Evolutionary conservation across 2,113 vertebrate genomes (phyloP).

Genomic region (Numida meleagris): DNA sequence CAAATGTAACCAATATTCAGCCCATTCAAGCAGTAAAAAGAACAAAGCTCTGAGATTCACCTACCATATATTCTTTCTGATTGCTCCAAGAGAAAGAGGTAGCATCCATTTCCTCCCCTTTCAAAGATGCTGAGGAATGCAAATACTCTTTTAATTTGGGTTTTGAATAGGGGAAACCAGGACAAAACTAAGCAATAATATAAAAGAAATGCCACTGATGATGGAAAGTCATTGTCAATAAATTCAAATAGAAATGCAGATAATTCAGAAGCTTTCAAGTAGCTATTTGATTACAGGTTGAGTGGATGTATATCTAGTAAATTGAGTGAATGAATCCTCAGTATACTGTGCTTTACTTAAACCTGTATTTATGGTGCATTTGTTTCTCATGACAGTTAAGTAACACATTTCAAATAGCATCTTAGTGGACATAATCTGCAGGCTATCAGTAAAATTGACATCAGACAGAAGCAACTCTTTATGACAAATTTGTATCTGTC

Average conservation of each 20-base stretch:
- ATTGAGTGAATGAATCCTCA: neutral
- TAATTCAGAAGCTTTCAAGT: neutral
- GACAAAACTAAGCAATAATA: neutral
- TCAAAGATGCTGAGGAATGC: neutral
- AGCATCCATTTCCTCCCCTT: neutral
- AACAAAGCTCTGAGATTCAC: neutral
- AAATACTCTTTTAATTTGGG: neutral
- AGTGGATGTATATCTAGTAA: neutral
- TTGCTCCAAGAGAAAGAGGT: neutral
- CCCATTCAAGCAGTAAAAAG: neutral
- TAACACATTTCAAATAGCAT: neutral
- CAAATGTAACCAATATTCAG: neutral
- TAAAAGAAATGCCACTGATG: neutral
- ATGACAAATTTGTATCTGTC: neutral
- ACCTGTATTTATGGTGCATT: neutral
- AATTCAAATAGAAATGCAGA: neutral
- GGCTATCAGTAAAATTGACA: neutral
- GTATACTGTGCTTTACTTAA: neutral
- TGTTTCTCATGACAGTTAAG: neutral
- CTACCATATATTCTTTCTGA: neutral
- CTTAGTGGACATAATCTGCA: neutral
- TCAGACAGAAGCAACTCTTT: neutral
- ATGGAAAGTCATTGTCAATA: neutral
- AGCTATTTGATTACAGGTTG: neutral
- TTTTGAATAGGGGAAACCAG: neutral